A percentile compares a stretch with the other conserved stretches of the same genome.
These are phyloP conservation scores for Trachelus stipa DNA, from an alignment of 2,888 invertebrate genomes.

Conservation along the genomic window DNA sequence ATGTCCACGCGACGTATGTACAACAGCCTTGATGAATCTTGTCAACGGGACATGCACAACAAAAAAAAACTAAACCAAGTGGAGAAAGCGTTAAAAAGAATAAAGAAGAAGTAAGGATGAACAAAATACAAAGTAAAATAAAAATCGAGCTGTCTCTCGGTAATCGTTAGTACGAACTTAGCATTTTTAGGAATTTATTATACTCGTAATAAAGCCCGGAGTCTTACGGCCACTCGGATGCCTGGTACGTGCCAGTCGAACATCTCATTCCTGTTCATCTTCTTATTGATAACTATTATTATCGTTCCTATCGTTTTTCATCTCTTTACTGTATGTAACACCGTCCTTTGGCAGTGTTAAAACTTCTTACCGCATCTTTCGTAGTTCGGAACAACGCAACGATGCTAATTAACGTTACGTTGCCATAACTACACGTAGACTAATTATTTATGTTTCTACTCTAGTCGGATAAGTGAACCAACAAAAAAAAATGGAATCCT, in stretches of 20 bases:
- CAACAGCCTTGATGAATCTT: not conserved
- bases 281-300: not conserved
- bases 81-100: conserved; percentile 7
- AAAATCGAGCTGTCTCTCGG: not conserved
- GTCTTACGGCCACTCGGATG: not conserved
- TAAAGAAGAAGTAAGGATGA: conserved; percentile 7
- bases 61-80: not conserved
- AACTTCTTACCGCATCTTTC: not conserved
- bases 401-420: not conserved
- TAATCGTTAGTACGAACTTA: not conserved
- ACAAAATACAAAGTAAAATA: not conserved
- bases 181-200: conserved; percentile 7
- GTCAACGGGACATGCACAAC: not conserved
- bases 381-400: not conserved
- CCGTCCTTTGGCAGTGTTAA: not conserved
- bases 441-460: not conserved
- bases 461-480: not conserved
- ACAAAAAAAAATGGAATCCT: not conserved
- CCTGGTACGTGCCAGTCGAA: not conserved
- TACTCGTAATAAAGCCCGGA: not conserved
- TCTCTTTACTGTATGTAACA: not conserved
- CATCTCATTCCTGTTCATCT: not conserved
- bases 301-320: not conserved
- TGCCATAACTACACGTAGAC: not conserved
- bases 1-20: not conserved